Conservation (phyloP, 2,797 vertebrate species). For the Scolopax rusticola region DNA sequence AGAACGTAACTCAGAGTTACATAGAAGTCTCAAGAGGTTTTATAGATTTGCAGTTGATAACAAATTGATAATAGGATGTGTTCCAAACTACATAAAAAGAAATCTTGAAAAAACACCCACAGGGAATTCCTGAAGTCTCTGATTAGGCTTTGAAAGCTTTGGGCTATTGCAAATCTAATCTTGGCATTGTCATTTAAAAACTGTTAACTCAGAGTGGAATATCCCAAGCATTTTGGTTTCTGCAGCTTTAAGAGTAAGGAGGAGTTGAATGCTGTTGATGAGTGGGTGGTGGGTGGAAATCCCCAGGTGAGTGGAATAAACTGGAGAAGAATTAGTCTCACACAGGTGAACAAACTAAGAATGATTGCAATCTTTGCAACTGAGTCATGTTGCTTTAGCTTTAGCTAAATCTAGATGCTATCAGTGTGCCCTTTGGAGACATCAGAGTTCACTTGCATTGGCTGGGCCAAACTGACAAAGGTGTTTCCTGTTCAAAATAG, state of each 20-base stretch:
- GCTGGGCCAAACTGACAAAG: neutral
- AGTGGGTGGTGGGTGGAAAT: fast-evolving
- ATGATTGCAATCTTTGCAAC: neutral
- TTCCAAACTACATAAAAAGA: neutral
- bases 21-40: neutral
- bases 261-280: neutral
- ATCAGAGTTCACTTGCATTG: neutral
- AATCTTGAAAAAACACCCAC: neutral
- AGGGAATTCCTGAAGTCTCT: neutral
- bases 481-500: neutral
- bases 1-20: neutral
- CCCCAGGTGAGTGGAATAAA: neutral
- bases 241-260: neutral
- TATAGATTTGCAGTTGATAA: neutral
- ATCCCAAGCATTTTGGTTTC: neutral
- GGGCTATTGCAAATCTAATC: neutral
- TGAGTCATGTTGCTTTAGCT: neutral
- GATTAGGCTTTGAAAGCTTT: neutral
- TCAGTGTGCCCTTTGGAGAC: fast-evolving
- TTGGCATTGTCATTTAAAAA: neutral
- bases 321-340: neutral
- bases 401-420: neutral
- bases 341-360: neutral
- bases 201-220: neutral
- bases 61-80: neutral